Evolutionary conservation across 2,888 invertebrate species (phyloP).

Genomic region (Agelastica alni): DNA sequence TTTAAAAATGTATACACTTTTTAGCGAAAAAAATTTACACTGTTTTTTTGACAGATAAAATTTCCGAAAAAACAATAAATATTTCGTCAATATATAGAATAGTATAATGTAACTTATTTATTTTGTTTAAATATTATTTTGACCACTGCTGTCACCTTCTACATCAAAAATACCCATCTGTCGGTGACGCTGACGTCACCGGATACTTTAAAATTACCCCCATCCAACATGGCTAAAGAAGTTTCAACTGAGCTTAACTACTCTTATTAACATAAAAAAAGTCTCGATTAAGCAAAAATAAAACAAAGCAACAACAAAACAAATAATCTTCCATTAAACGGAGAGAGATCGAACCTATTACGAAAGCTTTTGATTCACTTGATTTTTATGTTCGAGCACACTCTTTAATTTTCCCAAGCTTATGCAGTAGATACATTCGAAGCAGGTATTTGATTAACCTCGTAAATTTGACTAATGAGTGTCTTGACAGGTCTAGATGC

Average conservation of each 20-base stretch:
- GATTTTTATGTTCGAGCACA: constrained; percentile 26
- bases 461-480: constrained; percentile 43
- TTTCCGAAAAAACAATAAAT: too few relatives aligned
- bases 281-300: too few relatives aligned
- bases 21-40: too few relatives aligned
- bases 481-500: constrained; percentile 39
- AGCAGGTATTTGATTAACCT: constrained; percentile 38
- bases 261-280: not conserved
- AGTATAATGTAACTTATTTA: too few relatives aligned
- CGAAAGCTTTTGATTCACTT: constrained; percentile 13
- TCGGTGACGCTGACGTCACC: too few relatives aligned
- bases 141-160: too few relatives aligned
- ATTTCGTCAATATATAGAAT: too few relatives aligned
- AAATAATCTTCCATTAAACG: not conserved
- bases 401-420: constrained; percentile 23
- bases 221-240: constrained; percentile 15
- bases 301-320: not conserved
- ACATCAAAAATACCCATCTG: too few relatives aligned
- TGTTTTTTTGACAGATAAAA: too few relatives aligned
- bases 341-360: not conserved
- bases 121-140: too few relatives aligned
- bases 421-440: constrained; percentile 19
- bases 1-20: too few relatives aligned
- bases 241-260: not conserved
- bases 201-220: too few relatives aligned